phyloP scores from a whole-genome alignment of 1,140 invertebrate genomes.

The Saccostrea echinata region DNA sequence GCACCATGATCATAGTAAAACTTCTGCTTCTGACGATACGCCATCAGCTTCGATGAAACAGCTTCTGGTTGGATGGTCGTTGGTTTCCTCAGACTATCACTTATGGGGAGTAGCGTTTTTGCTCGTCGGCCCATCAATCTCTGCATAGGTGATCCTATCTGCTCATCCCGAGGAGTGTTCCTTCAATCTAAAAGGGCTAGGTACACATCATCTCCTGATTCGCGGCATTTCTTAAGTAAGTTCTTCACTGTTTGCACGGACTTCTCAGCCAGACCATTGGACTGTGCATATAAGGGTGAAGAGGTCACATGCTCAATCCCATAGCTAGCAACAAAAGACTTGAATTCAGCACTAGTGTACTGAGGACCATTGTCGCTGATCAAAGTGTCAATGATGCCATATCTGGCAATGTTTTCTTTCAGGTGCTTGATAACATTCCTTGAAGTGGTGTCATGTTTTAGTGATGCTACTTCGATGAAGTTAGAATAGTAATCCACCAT shows the following conservation, averaged over 20 bases:
- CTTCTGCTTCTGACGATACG: constrained; percentile 33
- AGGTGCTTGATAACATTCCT: constrained; percentile 40
- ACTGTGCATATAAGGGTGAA: constrained; percentile 30
- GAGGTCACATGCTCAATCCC: constrained; percentile 35
- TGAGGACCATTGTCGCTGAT: constrained; percentile 79
- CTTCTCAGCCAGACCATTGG: constrained; percentile 39
- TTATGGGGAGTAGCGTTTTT: constrained; percentile 41
- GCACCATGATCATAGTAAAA: constrained; percentile 25
- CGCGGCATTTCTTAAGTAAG: constrained; percentile 24
- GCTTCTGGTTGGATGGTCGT: background rate
- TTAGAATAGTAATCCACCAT: constrained; percentile 58
- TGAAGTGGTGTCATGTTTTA: constrained; percentile 28
- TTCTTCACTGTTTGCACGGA: constrained; percentile 38
- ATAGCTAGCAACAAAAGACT: constrained; percentile 66
- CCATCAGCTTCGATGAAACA: background rate
- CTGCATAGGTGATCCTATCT: constrained; percentile 50
- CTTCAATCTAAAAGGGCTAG: constrained; percentile 43
- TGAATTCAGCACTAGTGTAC: constrained; percentile 77
- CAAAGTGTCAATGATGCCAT: constrained; percentile 59
- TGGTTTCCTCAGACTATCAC: constrained; percentile 41
- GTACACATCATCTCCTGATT: constrained; percentile 50
- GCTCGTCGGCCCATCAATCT: constrained; percentile 44
- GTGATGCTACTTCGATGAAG: constrained; percentile 54
- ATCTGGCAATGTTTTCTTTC: constrained; percentile 44
- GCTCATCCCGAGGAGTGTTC: constrained; percentile 50